Percentiles rank a stretch among this genome's conserved stretches.
These are phyloP conservation scores for Hippocampus abdominalis DNA, from an alignment of 2,113 vertebrate species.

Conservation along the genomic window DNA sequence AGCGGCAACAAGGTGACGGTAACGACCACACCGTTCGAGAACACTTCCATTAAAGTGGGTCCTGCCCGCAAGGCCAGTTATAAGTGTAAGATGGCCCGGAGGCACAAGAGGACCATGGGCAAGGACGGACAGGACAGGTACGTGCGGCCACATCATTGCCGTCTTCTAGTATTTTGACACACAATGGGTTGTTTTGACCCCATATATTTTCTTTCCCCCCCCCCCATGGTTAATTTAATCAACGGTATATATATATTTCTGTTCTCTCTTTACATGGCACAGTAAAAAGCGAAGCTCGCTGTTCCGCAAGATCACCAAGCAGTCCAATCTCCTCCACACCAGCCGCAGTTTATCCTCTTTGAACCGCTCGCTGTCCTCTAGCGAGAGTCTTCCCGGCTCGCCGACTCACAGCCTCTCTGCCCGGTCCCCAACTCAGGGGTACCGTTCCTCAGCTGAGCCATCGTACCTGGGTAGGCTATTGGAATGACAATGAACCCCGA, in stretches of 20 bases:
- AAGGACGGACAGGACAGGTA: slow-evolving; percentile 87
- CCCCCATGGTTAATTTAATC: not conserved
- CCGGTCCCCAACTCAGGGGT: slow-evolving; percentile 86
- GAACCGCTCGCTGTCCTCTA: slow-evolving; percentile 88
- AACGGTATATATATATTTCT: too few species aligned
- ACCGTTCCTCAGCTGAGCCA: slow-evolving; percentile 83
- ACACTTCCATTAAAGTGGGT: slow-evolving; percentile 90
- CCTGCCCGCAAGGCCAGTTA: slow-evolving; percentile 86
- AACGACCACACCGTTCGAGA: slow-evolving; percentile 91
- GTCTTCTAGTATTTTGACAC: not conserved
- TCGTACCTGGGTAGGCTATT: slow-evolving; percentile 73
- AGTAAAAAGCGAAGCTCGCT: slow-evolving; percentile 87
- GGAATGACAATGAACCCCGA: not conserved
- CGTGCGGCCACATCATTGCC: not conserved
- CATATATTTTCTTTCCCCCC: not conserved
- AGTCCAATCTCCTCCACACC: slow-evolving; percentile 89
- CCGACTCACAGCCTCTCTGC: slow-evolving; percentile 86
- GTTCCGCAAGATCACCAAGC: slow-evolving; percentile 90
- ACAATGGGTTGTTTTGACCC: not conserved
- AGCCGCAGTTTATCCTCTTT: slow-evolving; percentile 86
- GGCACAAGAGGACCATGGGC: slow-evolving; percentile 77
- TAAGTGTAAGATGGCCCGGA: slow-evolving; percentile 89
- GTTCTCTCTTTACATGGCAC: not conserved
- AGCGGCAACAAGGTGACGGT: slow-evolving; percentile 90
- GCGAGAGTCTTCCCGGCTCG: slow-evolving; percentile 88